Evolutionary conservation across 1,140 invertebrate species (phyloP).

Genomic region (Drosophila funebris): DNA sequence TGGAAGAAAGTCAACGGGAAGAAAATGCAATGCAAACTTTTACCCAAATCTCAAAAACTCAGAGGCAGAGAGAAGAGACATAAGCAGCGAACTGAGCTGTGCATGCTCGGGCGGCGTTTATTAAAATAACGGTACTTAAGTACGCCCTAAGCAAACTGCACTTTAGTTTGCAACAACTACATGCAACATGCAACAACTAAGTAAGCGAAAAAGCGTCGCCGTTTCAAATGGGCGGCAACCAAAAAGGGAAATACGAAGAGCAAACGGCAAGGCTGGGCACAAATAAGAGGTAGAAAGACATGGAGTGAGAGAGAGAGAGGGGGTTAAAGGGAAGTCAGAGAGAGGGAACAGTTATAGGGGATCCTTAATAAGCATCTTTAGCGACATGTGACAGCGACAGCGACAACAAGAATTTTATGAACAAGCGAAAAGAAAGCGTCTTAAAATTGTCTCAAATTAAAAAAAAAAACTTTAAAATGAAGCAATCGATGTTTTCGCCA

Average conservation of each 20-base stretch:
- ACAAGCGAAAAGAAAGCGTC: neutral
- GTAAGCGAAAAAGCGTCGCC: constrained; percentile 26
- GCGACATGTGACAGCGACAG: constrained; percentile 14
- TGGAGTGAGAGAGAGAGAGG: constrained; percentile 10
- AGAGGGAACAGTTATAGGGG: neutral
- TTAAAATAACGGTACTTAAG: constrained; percentile 80
- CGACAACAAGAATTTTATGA: neutral
- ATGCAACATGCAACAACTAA: constrained; percentile 27
- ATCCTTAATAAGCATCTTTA: constrained; percentile 56
- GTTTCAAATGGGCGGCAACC: constrained; percentile 31
- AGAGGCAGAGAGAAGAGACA: constrained; percentile 2
- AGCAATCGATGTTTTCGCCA: neutral
- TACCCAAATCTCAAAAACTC: constrained; percentile 32
- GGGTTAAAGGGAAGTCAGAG: neutral
- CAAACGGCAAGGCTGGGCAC: constrained; percentile 21
- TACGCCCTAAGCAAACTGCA: constrained; percentile 79
- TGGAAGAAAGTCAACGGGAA: constrained; percentile 62
- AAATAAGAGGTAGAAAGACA: too few species aligned
- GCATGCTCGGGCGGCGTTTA: constrained; percentile 74
- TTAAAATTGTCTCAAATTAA: neutral
- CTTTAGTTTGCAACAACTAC: constrained; percentile 40
- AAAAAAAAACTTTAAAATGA: neutral
- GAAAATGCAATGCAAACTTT: constrained; percentile 43
- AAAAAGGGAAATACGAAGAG: constrained; percentile 9
- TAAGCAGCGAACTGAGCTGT: constrained; percentile 17